Evolutionary conservation across 2,888 invertebrate genomes (phyloP).

Genomic region (Phalangium opilio): DNA sequence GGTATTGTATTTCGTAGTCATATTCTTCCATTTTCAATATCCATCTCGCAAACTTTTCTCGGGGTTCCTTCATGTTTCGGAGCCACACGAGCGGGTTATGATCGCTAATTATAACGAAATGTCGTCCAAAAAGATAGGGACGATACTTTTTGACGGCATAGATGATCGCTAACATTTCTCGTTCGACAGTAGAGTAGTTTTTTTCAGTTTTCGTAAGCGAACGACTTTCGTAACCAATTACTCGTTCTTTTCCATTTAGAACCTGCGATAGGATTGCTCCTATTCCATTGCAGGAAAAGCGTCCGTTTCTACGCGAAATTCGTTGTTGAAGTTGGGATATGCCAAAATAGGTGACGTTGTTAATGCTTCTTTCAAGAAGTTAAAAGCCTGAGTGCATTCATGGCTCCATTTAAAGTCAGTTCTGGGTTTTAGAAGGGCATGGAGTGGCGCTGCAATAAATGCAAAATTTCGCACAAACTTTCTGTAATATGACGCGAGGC

Average conservation of each 20-base stretch:
- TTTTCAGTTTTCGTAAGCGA: too few relatives aligned
- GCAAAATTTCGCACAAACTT: slow-evolving; percentile 5
- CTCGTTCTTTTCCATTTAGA: slow-evolving; percentile 10
- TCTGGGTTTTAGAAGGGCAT: slow-evolving; percentile 6
- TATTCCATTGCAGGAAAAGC: too few relatives aligned
- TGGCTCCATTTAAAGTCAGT: too few relatives aligned
- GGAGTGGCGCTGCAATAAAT: too few relatives aligned
- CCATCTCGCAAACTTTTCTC: slow-evolving; percentile 35
- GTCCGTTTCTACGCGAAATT: slow-evolving; percentile 20
- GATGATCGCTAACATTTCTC: slow-evolving; percentile 29
- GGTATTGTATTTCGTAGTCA: slow-evolving; percentile 29
- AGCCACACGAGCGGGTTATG: slow-evolving; percentile 36
- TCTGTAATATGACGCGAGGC: slow-evolving; percentile 2
- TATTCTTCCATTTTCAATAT: slow-evolving; percentile 30
- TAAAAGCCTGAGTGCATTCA: too few relatives aligned
- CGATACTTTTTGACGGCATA: slow-evolving; percentile 30
- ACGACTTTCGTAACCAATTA: slow-evolving; percentile 21
- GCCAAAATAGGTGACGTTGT: slow-evolving; percentile 17
- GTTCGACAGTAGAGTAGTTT: slow-evolving; percentile 32
- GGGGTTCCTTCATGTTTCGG: too few relatives aligned
- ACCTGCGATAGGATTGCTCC: slow-evolving; percentile 23
- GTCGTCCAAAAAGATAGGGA: slow-evolving; percentile 29
- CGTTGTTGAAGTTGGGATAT: slow-evolving; percentile 15
- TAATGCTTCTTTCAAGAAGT: too few relatives aligned
- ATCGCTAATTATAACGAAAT: slow-evolving; percentile 30